Evolutionary conservation across 2,113 vertebrate genomes (phyloP), one percentile per base, ranked within the genome.

Genomic region (Coturnix japonica): DNA sequence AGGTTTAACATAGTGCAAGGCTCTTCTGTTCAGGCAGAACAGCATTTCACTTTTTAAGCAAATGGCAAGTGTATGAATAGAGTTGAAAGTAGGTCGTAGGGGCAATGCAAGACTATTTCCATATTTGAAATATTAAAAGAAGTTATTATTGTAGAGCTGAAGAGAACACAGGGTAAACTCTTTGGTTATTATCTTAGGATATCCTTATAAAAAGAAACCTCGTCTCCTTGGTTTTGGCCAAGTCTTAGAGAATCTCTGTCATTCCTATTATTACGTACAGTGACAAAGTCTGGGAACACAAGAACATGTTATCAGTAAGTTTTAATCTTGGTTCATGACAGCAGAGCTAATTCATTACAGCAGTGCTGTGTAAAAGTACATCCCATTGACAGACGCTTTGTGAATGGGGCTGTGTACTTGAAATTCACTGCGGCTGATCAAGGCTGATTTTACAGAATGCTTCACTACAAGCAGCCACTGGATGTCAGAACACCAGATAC

Each of bases 291-390:
- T 69, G 73, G 76, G 67, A 49, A 18, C 64, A 37, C 15, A 89
- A 72, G 47, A 41, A 89, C 90, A 85, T 9, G 10, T 69, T 75
- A 82, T 46, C 47, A 1, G 0, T 13, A 72, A 67, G 66, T 66
- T 91, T 76, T 64, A 86, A 44, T 28, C 56, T 49, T 61, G 66
- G 39, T 67, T 91, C 65, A 59, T 9, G 26, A 33, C 61, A 93
- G 82, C 63, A 92, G 71, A 64, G 47, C 85, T 93, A 22, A 80
- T 79, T 85, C 66, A 78, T 85, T 73, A 59, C 53, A 78, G 65
- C 81, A 75, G 66, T 9, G n/a, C 87, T 90, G 76, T 9, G 23
- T 78, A 88, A 65, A 86, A 88, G 53, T 64, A 33, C 23, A 71
- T 89, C 63, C 84, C 64, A 41, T 47, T 81, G 77, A 49, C 33